Conservation (phyloP, 2,113 vertebrate genomes). For the Anseranas semipalmata region DNA sequence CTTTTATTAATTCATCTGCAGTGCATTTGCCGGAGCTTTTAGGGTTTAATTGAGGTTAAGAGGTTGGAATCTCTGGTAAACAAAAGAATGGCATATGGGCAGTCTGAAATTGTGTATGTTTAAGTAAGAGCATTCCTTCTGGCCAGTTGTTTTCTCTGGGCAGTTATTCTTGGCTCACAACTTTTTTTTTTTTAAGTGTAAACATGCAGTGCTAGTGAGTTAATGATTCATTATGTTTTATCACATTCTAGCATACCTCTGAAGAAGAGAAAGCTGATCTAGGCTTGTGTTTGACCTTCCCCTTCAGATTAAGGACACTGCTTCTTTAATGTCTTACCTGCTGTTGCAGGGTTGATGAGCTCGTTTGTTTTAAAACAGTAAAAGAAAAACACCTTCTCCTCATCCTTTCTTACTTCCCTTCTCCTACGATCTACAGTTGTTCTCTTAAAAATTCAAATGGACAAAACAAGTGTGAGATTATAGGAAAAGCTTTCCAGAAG, state of each 20-base stretch:
- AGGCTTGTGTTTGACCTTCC: constrained; percentile 17
- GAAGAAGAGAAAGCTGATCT: constrained; percentile 23
- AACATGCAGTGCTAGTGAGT: not conserved
- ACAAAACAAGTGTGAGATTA: not conserved
- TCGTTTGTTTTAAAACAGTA: not conserved
- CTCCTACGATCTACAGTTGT: not conserved
- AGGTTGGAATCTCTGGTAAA: constrained; percentile 53
- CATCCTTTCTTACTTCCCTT: not conserved
- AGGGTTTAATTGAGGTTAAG: constrained; percentile 69
- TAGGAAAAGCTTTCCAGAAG: not conserved
- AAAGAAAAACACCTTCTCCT: not conserved
- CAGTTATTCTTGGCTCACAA: constrained; percentile 2
- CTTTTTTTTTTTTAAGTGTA: not conserved
- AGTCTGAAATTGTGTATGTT: constrained; percentile 39
- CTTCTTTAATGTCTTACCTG: constrained; percentile 46
- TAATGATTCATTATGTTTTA: constrained; percentile 60
- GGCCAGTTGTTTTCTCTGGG: constrained; percentile 16
- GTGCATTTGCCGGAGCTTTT: constrained; percentile 33
- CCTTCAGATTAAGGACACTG: not conserved
- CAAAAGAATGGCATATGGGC: constrained; percentile 56
- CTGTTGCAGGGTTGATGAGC: not conserved
- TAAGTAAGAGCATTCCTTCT: constrained; percentile 42
- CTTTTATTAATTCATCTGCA: constrained; percentile 66
- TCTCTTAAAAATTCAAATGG: not conserved
- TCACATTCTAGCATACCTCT: constrained; percentile 25